Evolutionary conservation across 1,140 invertebrate genomes (phyloP).

Genomic region (Holotrichia oblita): DNA sequence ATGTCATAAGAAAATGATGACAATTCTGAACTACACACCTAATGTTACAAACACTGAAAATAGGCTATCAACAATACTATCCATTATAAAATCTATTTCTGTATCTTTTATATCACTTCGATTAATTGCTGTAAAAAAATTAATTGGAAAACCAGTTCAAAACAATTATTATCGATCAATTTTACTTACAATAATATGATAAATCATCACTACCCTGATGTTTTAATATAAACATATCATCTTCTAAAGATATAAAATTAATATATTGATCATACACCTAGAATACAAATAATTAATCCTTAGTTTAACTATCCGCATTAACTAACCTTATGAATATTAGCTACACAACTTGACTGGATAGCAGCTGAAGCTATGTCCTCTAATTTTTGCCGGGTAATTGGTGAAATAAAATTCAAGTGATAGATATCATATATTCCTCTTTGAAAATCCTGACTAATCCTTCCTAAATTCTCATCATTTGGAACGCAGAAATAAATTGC

Average conservation of each 20-base stretch:
- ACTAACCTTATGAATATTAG: conserved; percentile 88
- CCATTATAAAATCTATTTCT: conserved; percentile 90
- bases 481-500: conserved; percentile 98
- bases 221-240: no score
- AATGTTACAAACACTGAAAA: conserved; percentile 98
- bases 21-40: no score
- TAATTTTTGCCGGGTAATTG: conserved; percentile 92
- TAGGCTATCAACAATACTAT: conserved; percentile 93
- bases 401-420: conserved; percentile 98
- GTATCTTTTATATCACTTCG: no score
- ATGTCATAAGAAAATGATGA: no score
- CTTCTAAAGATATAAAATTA: conserved; percentile 98
- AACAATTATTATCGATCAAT: neutral
- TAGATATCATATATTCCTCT: conserved; percentile 95
- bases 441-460: conserved; percentile 93
- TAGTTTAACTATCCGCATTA: neutral
- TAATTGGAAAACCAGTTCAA: conserved; percentile 34
- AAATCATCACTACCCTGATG: conserved; percentile 91
- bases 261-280: conserved; percentile 96
- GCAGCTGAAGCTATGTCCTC: conserved; percentile 95
- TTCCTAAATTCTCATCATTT: conserved; percentile 94
- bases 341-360: conserved; percentile 86
- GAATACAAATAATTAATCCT: conserved; percentile 48
- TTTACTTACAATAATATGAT: conserved; percentile 87
- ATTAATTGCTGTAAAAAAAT: conserved; percentile 82